Conservation (phyloP, 2,113 vertebrate genomes). For the Ardeotis arabs region DNA sequence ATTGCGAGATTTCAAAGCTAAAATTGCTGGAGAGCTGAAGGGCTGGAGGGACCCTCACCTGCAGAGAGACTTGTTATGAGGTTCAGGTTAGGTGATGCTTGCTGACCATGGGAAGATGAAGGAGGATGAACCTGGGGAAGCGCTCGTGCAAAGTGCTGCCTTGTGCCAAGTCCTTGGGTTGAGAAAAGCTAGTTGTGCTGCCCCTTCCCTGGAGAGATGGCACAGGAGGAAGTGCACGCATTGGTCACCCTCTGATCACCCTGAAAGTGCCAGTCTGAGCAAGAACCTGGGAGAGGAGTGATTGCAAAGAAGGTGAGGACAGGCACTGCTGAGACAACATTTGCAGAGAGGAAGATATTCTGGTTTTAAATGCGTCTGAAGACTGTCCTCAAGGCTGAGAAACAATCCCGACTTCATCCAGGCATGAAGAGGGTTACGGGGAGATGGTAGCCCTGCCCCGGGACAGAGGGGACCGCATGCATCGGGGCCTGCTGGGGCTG, state of each 20-base stretch:
- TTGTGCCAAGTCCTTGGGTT: background rate
- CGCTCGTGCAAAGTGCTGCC: background rate
- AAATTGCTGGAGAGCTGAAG: background rate
- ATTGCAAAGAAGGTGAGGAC: background rate
- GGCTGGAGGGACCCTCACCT: background rate
- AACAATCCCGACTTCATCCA: background rate
- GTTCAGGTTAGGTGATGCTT: background rate
- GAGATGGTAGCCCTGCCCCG: background rate
- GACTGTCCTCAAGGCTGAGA: background rate
- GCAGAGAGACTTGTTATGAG: background rate
- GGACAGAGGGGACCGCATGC: rapidly evolving
- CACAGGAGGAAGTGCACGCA: rapidly evolving
- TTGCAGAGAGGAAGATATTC: background rate
- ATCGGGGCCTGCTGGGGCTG: background rate
- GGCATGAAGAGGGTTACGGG: rapidly evolving
- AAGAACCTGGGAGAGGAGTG: background rate
- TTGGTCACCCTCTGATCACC: rapidly evolving
- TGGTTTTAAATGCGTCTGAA: background rate
- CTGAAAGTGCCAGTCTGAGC: rapidly evolving
- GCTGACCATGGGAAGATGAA: background rate
- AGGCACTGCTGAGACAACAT: background rate
- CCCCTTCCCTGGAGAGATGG: background rate
- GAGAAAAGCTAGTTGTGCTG: background rate
- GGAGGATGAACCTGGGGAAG: background rate
- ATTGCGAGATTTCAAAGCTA: background rate